Evolutionary conservation across 2,113 vertebrate species (phyloP).

Genomic region (Dolichotis patagonum): DNA sequence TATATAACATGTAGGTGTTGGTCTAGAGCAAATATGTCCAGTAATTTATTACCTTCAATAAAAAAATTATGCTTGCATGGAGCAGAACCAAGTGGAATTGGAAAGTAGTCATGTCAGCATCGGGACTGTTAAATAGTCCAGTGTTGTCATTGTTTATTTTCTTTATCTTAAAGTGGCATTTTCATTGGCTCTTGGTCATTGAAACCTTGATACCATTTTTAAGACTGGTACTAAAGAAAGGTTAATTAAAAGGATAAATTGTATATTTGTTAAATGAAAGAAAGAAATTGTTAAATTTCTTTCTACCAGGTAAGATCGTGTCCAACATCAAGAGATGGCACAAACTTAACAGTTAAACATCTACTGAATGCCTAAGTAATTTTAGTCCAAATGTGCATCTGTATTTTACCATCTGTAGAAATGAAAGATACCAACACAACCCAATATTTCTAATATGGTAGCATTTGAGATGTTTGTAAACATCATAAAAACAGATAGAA

Average conservation of each 20-base stretch:
- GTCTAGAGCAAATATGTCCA: constrained; percentile 1
- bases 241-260: neutral
- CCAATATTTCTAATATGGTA: constrained; percentile 71
- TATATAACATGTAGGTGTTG: neutral
- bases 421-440: constrained; percentile 53
- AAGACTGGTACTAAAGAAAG: neutral
- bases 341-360: neutral
- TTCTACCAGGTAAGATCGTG: neutral
- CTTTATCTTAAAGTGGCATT: neutral
- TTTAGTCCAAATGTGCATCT: constrained; percentile 66
- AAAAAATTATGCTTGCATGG: neutral
- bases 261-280: neutral
- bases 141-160: neutral
- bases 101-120: neutral
- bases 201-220: neutral
- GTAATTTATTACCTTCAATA: neutral
- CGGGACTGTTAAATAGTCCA: neutral
- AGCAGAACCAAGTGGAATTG: neutral
- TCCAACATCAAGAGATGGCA: neutral
- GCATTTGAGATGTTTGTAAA: constrained; percentile 78
- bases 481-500: constrained; percentile 38
- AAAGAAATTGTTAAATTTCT: neutral
- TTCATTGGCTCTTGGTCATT: neutral
- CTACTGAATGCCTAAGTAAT: constrained; percentile 35
- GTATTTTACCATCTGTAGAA: constrained; percentile 74